These are phyloP conservation scores for Apolygus lucorum DNA, from an alignment of 1,140 invertebrate genomes.

Conservation along the genomic window DNA sequence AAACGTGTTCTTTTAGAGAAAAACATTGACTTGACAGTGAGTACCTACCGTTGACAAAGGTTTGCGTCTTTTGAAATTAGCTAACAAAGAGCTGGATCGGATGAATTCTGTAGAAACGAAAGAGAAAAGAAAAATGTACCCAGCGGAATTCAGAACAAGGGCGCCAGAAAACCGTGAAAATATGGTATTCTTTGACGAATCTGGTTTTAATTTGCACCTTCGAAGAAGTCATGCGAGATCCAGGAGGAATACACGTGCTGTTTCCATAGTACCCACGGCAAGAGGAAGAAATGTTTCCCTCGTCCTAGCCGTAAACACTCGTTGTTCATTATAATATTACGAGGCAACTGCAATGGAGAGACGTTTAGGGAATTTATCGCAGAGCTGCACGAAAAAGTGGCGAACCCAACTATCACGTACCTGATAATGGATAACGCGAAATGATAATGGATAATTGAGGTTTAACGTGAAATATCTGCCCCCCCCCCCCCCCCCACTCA, in stretches of 20 bases:
- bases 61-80: background rate
- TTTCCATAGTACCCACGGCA: conserved; percentile 5
- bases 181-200: conserved; percentile 14
- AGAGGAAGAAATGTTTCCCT: conserved; percentile 12
- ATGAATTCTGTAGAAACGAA: background rate
- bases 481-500: too few species aligned
- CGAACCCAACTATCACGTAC: conserved; percentile 8
- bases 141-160: conserved; percentile 10
- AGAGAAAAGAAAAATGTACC: conserved; percentile 1
- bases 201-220: conserved; percentile 5
- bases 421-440: conserved; percentile 11
- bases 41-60: background rate
- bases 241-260: conserved; percentile 8
- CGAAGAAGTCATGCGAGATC: conserved; percentile 5
- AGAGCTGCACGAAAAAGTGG: conserved; percentile 5
- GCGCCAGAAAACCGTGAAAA: conserved; percentile 13
- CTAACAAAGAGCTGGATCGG: background rate
- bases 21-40: background rate
- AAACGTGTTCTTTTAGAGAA: too few species aligned
- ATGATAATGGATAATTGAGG: too few species aligned
- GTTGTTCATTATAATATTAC: conserved; percentile 9
- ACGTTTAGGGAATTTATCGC: conserved; percentile 8
- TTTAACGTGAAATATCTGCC: too few species aligned
- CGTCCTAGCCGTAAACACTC: conserved; percentile 13
- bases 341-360: conserved; percentile 1